Conservation (phyloP, 2,888 invertebrate genomes). For the Gibbula magus region DNA sequence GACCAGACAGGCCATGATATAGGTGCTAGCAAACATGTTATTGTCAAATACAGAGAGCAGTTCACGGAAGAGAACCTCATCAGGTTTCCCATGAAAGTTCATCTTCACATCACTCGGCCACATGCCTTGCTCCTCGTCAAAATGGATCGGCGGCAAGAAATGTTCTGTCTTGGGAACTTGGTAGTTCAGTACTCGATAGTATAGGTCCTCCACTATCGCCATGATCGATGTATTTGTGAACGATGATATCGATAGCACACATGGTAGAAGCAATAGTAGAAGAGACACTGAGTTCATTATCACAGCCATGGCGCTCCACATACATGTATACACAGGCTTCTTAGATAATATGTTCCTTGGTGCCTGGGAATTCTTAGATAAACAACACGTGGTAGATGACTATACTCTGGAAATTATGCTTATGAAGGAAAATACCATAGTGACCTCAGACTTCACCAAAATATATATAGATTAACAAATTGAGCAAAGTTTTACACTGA, state of each 20-base stretch:
- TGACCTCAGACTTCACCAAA: too few species aligned
- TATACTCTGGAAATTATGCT: background rate
- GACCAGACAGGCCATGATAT: constrained; percentile 60
- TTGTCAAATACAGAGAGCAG: constrained; percentile 62
- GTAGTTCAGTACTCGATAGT: background rate
- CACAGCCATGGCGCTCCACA: background rate
- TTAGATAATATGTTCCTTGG: background rate
- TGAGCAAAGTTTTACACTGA: too few species aligned
- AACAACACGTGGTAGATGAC: background rate
- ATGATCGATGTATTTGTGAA: too few species aligned
- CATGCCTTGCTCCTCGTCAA: constrained; percentile 60
- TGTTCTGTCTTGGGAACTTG: background rate
- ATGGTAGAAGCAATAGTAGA: too few species aligned
- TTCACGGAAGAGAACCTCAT: constrained; percentile 53
- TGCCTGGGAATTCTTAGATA: background rate
- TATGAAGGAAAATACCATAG: background rate
- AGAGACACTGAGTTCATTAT: too few species aligned
- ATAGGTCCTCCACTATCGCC: too few species aligned
- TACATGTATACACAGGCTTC: background rate
- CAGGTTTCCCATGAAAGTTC: constrained; percentile 62
- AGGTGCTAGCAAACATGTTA: constrained; percentile 69
- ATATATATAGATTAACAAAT: too few species aligned
- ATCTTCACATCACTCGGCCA: constrained; percentile 64
- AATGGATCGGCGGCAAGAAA: constrained; percentile 49
- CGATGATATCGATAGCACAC: too few species aligned